A percentile compares a stretch with the other conserved stretches of the same genome.
These are phyloP conservation scores for Sarotherodon lohbergeri DNA, from an alignment of 2,113 vertebrate genomes.

Conservation along the genomic window DNA sequence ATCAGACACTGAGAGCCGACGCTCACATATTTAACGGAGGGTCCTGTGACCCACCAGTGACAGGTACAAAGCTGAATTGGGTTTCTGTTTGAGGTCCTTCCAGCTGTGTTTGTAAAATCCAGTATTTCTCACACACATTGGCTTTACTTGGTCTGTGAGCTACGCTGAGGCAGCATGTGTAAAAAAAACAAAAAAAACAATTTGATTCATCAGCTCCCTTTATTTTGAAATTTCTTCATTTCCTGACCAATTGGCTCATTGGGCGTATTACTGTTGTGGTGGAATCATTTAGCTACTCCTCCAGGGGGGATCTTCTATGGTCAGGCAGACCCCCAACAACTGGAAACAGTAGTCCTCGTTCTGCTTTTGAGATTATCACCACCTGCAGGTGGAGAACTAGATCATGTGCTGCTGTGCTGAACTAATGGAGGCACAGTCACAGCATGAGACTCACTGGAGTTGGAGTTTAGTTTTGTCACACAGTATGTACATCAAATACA, in stretches of 20 bases:
- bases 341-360: background rate
- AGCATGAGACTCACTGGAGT: background rate
- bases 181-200: background rate
- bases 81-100: background rate
- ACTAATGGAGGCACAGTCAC: background rate
- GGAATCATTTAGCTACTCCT: background rate
- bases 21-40: background rate
- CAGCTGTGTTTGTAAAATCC: background rate
- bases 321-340: background rate
- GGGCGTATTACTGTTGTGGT: rapidly evolving
- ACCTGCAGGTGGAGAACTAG: background rate
- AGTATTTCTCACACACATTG: rapidly evolving
- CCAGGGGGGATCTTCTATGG: background rate
- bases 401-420: rapidly evolving
- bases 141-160: background rate
- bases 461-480: background rate
- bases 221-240: background rate
- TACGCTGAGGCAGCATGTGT: background rate
- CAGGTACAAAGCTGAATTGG: background rate
- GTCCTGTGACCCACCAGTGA: background rate
- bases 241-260: background rate
- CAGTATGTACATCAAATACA: background rate
- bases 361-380: background rate
- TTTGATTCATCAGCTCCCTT: background rate
- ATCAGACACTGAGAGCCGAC: background rate